Percentiles rank a stretch among this genome's conserved stretches.
Evolutionary conservation across 2,888 invertebrate genomes (phyloP).

Genomic region (Horisme vitalbata): DNA sequence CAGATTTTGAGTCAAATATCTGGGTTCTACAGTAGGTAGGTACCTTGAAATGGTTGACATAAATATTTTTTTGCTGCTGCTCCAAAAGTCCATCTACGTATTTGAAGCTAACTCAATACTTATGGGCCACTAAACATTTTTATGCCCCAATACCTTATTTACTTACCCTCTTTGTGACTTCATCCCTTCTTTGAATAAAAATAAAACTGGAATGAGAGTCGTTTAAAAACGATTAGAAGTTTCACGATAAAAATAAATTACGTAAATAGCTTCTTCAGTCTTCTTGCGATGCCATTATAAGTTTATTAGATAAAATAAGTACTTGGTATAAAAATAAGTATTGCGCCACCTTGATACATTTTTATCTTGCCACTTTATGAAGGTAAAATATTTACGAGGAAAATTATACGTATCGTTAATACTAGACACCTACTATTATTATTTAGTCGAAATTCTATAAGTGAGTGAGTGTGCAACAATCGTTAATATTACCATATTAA

Average conservation of each 20-base stretch:
- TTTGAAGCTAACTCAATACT: conserved; percentile 5
- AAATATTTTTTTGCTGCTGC: too few relatives aligned
- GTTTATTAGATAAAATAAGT: conserved; percentile 10
- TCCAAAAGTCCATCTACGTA: neutral
- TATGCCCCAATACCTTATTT: conserved; percentile 12
- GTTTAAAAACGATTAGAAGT: conserved; percentile 36
- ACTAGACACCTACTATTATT: too few relatives aligned
- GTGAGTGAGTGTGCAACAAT: too few relatives aligned
- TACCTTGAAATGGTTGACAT: too few relatives aligned
- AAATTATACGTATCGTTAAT: too few relatives aligned
- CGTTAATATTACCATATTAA: too few relatives aligned
- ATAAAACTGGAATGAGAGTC: conserved; percentile 24
- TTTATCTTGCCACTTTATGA: too few relatives aligned
- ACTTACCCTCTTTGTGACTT: conserved; percentile 17
- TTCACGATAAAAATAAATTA: conserved; percentile 33
- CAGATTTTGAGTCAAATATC: too few relatives aligned
- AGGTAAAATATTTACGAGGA: too few relatives aligned
- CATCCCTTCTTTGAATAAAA: conserved; percentile 15
- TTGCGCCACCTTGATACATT: too few relatives aligned
- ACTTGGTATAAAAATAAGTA: conserved; percentile 6
- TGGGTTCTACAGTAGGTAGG: neutral
- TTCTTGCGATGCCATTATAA: conserved; percentile 16
- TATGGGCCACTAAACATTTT: conserved; percentile 17
- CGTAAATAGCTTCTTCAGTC: conserved; percentile 18
- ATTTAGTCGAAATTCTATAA: too few relatives aligned